phyloP scores from a whole-genome alignment of 2,113 vertebrate species.

The Triplophysa rosa region DNA sequence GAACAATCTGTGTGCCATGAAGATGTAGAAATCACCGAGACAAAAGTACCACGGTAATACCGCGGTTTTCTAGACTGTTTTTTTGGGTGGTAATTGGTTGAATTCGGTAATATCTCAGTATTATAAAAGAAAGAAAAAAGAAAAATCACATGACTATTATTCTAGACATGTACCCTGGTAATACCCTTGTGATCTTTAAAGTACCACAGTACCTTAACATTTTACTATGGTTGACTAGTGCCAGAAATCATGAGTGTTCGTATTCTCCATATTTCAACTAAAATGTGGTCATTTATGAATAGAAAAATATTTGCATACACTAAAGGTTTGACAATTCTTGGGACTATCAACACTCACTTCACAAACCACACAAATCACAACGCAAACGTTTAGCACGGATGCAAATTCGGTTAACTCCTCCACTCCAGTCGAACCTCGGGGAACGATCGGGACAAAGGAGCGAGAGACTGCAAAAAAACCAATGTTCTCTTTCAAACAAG shows the following conservation, averaged over 20 bases:
- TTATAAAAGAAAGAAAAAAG: too few relatives aligned
- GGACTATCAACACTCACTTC: constrained; percentile 4
- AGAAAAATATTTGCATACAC: not conserved
- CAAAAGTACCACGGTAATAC: not conserved
- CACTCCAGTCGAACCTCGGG: constrained; percentile 54
- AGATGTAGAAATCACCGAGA: not conserved
- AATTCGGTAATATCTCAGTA: too few relatives aligned
- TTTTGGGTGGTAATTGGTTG: too few relatives aligned
- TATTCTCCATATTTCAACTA: not conserved
- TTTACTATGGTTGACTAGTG: not conserved
- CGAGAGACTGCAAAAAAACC: not conserved
- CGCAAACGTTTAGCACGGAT: not conserved
- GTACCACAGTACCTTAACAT: too few relatives aligned
- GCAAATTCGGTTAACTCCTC: constrained; percentile 25
- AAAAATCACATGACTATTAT: too few relatives aligned
- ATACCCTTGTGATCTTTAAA: not conserved
- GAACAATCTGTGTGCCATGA: not conserved
- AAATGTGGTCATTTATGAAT: not conserved
- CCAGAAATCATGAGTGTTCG: not conserved
- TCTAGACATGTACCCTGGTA: not conserved
- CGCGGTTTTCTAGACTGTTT: too few relatives aligned
- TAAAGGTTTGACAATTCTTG: not conserved
- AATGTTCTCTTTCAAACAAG: constrained; percentile 24
- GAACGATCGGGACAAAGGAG: constrained; percentile 37
- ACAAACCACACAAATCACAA: too few relatives aligned